Base-by-base conservation (phyloP, 2,797 vertebrate species). In the Centroberyx gerrardi region DNA sequence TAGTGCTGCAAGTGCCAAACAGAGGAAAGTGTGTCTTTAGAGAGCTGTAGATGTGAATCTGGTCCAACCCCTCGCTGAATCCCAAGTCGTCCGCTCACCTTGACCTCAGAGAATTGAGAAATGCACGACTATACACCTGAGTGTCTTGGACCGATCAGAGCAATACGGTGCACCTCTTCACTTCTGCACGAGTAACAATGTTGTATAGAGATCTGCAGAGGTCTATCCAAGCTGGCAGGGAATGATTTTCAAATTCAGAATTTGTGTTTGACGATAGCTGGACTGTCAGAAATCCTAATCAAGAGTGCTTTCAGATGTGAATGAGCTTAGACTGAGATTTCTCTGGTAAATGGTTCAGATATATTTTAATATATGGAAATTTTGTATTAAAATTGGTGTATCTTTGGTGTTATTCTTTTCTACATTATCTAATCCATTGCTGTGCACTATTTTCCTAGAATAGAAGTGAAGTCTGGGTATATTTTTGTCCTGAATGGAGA, bases 391-490 rank as follows among this genome's bases (percentile, higher is more conserved):
- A 68, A 81, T 76, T 53, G 69, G 69, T 86, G 76, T 93, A 84
- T 91, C 82, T 81, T 87, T 87, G 82, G 62, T 82, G 86, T 81
- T 85, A 55, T 81, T 84, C 80, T 89, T 82, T 83, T 81, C 64
- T 78, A 80, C 65, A 64, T 64, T 87, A 74, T 86, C 76, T 87
- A 85, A 87, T 87, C 79, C 46, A 72, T 88, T 83, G 84, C 87
- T 82, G 89, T 92, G 89, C 92, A 92, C 91, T 93, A 93, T 93
- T 92, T 94, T 93, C 87, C 27, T 93, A 90, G 88, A 91, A 82
- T 92, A 90, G 89, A 89, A 73, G 86, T 88, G 83, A 93, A 81
- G 84, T 91, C 78, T 65, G 67, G 85, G 68, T 90, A 91, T 94
- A 92, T 94, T 94, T 94, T 93, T 90, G 87, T 91, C 87, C 75